Evolutionary conservation across 2,888 invertebrate species (phyloP).

Genomic region (Yponomeuta evonymella): DNA sequence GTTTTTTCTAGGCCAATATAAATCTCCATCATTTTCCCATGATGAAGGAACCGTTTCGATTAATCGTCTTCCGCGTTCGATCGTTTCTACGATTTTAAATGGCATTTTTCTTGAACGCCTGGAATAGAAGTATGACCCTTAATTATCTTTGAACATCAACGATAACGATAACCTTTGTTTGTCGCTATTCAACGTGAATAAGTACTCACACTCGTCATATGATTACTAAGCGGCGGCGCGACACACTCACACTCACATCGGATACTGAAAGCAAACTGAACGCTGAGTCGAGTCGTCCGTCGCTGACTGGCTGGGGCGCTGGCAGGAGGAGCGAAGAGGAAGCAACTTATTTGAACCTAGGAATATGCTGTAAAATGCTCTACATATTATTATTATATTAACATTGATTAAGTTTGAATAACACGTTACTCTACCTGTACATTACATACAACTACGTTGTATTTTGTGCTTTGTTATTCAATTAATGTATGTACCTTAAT

Average conservation of each 20-base stretch:
- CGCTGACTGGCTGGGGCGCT: no score
- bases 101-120: conserved; percentile 19
- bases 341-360: no score
- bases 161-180: conserved; percentile 4
- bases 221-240: neutral
- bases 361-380: no score
- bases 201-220: neutral
- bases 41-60: conserved; percentile 19
- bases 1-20: no score
- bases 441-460: no score
- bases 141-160: conserved; percentile 4
- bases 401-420: no score
- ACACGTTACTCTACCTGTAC: no score
- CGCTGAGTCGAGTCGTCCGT: no score
- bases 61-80: conserved; percentile 20
- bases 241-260: conserved; percentile 2
- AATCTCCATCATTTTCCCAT: conserved; percentile 20
- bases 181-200: conserved; percentile 5
- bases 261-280: neutral
- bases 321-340: no score
- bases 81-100: conserved; percentile 19
- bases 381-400: no score
- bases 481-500: no score
- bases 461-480: no score
- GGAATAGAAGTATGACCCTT: conserved; percentile 15